Conservation (phyloP, 2,113 vertebrate species). For the Varanus salvator region DNA sequence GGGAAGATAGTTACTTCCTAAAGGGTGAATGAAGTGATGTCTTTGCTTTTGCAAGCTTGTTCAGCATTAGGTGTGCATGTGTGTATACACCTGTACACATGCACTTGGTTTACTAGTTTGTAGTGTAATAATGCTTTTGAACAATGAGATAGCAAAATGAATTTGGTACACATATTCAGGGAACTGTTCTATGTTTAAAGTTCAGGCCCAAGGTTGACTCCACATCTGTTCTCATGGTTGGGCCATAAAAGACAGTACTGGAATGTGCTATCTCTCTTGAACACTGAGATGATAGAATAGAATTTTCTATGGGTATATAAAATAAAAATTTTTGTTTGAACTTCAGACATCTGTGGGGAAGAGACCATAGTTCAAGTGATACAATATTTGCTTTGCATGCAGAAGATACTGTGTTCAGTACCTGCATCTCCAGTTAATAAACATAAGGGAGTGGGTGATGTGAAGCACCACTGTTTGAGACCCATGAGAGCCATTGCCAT, state of each 20-base stretch:
- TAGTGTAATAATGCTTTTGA: neutral
- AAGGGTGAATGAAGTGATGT: neutral
- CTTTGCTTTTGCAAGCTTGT: neutral
- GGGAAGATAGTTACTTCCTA: neutral
- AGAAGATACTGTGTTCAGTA: neutral
- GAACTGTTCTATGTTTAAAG: neutral
- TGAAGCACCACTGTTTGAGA: neutral
- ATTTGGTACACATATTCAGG: neutral
- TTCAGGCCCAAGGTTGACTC: neutral
- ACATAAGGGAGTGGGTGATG: neutral
- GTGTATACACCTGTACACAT: neutral
- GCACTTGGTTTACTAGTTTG: neutral
- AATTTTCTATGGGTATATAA: neutral
- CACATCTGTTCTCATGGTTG: no score
- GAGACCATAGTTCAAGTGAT: neutral
- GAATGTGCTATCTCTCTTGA: neutral
- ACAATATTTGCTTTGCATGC: neutral
- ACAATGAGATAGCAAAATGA: neutral
- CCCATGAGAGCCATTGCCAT: neutral
- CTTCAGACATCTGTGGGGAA: neutral
- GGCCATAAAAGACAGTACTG: neutral
- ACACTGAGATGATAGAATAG: neutral
- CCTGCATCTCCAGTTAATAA: neutral
- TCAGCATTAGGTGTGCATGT: neutral
- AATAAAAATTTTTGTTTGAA: neutral